Evolutionary conservation across 2,113 vertebrate genomes (phyloP), one percentile per base, ranked within the genome.

Genomic region (Pungitius pungitius): DNA sequence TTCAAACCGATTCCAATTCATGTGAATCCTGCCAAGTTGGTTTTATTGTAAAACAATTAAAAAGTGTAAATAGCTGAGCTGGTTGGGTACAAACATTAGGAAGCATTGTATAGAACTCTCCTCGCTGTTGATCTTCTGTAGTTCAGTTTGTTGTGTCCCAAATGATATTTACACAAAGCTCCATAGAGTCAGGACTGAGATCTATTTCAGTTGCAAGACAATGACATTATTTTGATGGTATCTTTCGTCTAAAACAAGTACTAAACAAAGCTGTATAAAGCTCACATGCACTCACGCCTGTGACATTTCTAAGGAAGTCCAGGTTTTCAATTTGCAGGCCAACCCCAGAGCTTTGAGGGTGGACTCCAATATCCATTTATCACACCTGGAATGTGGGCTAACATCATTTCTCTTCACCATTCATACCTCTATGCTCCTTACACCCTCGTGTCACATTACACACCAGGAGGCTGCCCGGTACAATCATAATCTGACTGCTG

Each of bases 401-500:
- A 57, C 33, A 65, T 59, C 0, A 51, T 39, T 78, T 65, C 14
- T 63, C 18, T 75, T 11, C 15, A 73, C 56, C 58, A 71, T 58
- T 70, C 27, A 40, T 54, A 64, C 27, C 40, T 49, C 37, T 14
- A 5, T 6, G 1, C 18, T 73, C 26, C 12, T 57, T 26, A 56
- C 52, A 49, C 76, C 54, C 76, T 55, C 33, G 60, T 57, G 78
- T 71, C 69, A 67, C 68, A 80, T 85, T 22, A n/a, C 64, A 75
- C 77, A 83, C 60, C 72, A 63, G 69, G 74, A 83, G 83, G 77
- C 75, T 63, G 69, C 72, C 78, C 68, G 0, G 15, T 35, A 60
- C 73, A 75, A 61, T 80, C 56, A 72, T 86, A 75, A 88, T 87
- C 74, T 58, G 52, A 69, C 63, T 59, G 45, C 18, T 52, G 71